phyloP scores from a whole-genome alignment of 2,113 vertebrate genomes.

The Psammodynastes pulverulentus region DNA sequence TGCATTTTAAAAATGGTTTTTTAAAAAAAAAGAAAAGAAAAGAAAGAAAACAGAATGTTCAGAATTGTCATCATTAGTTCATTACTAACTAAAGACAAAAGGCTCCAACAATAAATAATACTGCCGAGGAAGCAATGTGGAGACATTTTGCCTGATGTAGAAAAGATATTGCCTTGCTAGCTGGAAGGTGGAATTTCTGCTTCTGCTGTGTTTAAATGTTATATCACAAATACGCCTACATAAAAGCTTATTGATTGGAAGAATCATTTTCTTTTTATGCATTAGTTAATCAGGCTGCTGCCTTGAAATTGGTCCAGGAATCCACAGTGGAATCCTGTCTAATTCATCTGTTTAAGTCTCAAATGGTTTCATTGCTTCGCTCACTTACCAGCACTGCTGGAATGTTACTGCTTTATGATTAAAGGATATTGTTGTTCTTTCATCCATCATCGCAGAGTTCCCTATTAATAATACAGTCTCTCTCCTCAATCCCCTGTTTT shows the following conservation, averaged over 20 bases:
- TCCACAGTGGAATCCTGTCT: conserved; percentile 65
- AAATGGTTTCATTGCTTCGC: conserved; percentile 65
- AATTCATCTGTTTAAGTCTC: conserved; percentile 70
- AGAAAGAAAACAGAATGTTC: background rate
- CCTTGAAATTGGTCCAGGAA: conserved; percentile 69
- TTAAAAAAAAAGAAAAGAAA: background rate
- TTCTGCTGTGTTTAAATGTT: conserved; percentile 62
- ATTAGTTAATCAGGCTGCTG: conserved; percentile 68
- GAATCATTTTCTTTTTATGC: conserved; percentile 66
- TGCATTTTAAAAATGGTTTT: background rate
- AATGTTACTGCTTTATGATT: conserved; percentile 69
- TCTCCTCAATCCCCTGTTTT: background rate
- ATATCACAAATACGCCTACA: conserved; percentile 63
- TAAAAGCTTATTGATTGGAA: conserved; percentile 66
- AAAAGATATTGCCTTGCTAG: conserved; percentile 53
- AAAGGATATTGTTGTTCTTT: conserved; percentile 69
- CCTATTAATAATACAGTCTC: conserved; percentile 59
- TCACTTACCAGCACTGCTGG: conserved; percentile 61
- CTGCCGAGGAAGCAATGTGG: background rate
- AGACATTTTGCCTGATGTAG: conserved; percentile 19
- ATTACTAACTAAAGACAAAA: background rate
- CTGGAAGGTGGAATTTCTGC: conserved; percentile 49
- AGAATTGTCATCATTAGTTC: background rate
- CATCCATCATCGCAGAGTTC: conserved; percentile 64
- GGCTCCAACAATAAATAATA: conserved; percentile 25